Evolutionary conservation across 2,113 vertebrate genomes (phyloP), one percentile per base, ranked within the genome.

Genomic region (Passer montanus): DNA sequence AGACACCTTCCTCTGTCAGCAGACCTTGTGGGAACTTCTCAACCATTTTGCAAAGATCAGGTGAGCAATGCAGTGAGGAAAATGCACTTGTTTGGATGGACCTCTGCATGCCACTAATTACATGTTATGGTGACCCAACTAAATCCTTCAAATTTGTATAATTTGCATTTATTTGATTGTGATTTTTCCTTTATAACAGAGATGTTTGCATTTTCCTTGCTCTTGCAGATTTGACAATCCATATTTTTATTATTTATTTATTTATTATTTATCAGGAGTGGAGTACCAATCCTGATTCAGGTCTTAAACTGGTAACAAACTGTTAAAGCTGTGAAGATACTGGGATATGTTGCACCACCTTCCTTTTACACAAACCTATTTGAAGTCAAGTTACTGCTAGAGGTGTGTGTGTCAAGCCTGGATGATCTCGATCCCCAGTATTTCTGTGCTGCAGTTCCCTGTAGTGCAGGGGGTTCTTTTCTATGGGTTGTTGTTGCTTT

Each of bases 11-110:
- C 98, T 94, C 10, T 98, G 98, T 28, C 97, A 98, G 16, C 98
- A 99, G 96, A 99, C 97, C 14, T 97, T 99, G 84, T 99, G 99
- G 99, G 99, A 99, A 58, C 96, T 99, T 81, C 98, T 99, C 84
- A 94, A 91, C 68, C 98, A 98, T 88, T 99, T 99, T 91, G 89
- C 98, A 23, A 96, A 98, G 95, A 99, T 97, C 96, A 99, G 99
- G 99, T 99, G 94, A 97, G 98, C 94, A 35, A 2, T 26, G 39
- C 41, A 58, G 39, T 64, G 35, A 43, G 35, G 35, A 66, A 80
- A 44, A 44, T n/a, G 35, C 35, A 27, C 33, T 52, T 70, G n/a
- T 60, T 89, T 87, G 39, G 26, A 13, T 70, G 24, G 30, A 33
- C 41, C 52, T 82, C 49, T 87, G 41, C 13, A 2, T 68, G 49